Percentiles rank a stretch among this genome's conserved stretches.
Evolutionary conservation across 2,888 invertebrate genomes (phyloP).

Genomic region (Pollenia angustigena): DNA sequence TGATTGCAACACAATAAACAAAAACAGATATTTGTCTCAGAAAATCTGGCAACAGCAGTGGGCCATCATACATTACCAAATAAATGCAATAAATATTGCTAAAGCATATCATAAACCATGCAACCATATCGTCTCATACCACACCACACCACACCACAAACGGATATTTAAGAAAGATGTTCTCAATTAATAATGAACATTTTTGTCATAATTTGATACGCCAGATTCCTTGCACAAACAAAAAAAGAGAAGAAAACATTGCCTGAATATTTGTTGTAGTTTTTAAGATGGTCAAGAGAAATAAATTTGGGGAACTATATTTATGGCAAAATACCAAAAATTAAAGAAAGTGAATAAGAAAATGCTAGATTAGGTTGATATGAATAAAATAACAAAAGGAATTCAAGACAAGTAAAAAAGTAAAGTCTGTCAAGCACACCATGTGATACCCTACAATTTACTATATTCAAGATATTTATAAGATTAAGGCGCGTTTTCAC

Average conservation of each 20-base stretch:
- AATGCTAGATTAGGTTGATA: background rate
- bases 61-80: constrained; percentile 23
- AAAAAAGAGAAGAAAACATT: background rate
- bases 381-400: background rate
- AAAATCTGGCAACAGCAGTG: constrained; percentile 59
- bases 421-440: too few relatives aligned
- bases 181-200: constrained; percentile 76
- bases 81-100: constrained; percentile 45
- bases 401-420: too few relatives aligned
- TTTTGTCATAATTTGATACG: constrained; percentile 77
- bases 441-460: too few relatives aligned
- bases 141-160: constrained; percentile 14
- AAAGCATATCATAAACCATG: constrained; percentile 22
- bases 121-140: background rate
- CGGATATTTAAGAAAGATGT: constrained; percentile 75
- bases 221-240: constrained; percentile 47
- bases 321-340: constrained; percentile 52
- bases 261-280: background rate
- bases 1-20: constrained; percentile 19
- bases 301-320: constrained; percentile 21
- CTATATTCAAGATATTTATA: too few relatives aligned
- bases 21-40: constrained; percentile 64
- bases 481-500: too few relatives aligned
- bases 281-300: constrained; percentile 34
- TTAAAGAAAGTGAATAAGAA: background rate